Evolutionary conservation across 1,140 invertebrate species (phyloP), one percentile per base, ranked within the genome.

Genomic region (Drosophila repleta): DNA sequence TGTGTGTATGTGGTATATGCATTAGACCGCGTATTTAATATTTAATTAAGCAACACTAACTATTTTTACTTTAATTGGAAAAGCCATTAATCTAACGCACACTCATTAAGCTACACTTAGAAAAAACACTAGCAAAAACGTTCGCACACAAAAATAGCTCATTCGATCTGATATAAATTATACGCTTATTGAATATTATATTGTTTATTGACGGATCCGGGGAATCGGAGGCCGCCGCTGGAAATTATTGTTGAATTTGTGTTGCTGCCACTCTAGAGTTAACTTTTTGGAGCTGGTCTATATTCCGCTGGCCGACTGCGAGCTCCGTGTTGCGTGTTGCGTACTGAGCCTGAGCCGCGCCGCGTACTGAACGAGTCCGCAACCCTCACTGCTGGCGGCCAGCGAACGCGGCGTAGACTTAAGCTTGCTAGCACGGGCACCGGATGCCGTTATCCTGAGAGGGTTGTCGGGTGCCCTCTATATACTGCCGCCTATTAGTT

Each of bases 291-390:
- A 35, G 48, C 49, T 56, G 32, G 5, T 11, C 60, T 60, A 46
- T 52, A 45, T 13, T 32, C 37, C 72, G 55, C 64, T 46, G 18
- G 35, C 43, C 17, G 62, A 52, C 63, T 66, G 17, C 48, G 32
- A 67, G 13, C 20, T 57, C 29, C 24, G 32, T 41, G 35, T 21
- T 53, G 52, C 18, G 20, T 26, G 10, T 18, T 21, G 45, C 21
- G 49, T 18, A 29, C 48, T 46, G 49, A 66, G 67, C 48, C 62
- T 68, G 65, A 79, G 72, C 65, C 68, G 65, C 83, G 72, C 83
- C 68, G 79, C 79, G 83, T 64, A 79, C 83, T 77, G 60, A 69
- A 78, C 64, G 74, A 87, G 74, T 78, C 74, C 74, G 82, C 82
- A 85, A 85, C 82, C 82, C 82, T 87, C 82, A 85, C 77, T 88